These are phyloP conservation scores for Pristionchus arcanus DNA, from an alignment of 2,888 invertebrate species.

Conservation along the genomic window DNA sequence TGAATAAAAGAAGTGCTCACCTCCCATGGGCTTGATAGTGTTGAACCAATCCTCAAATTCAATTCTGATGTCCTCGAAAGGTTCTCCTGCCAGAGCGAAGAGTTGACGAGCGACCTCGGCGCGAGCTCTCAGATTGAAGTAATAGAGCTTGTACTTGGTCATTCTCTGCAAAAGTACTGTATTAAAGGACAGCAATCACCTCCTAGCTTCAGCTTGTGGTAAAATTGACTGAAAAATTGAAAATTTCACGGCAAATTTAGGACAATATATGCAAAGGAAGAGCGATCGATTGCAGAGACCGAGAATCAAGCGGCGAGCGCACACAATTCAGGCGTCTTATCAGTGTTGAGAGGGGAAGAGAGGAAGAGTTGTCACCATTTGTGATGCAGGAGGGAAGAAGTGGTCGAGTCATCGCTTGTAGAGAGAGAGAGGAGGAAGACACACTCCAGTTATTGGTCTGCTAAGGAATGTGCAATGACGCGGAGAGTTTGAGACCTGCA, in stretches of 20 bases:
- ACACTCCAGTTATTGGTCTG: neutral
- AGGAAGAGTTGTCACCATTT: slow-evolving; percentile 45
- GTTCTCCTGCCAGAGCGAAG: slow-evolving; percentile 54
- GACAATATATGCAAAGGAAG: neutral
- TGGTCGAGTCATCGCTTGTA: neutral
- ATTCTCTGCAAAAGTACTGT: neutral
- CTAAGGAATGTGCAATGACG: neutral
- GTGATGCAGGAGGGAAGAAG: slow-evolving; percentile 23
- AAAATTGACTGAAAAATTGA: too few species aligned
- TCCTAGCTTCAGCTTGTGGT: too few species aligned
- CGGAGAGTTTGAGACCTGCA: neutral
- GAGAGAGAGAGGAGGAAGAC: neutral
- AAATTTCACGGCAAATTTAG: too few species aligned
- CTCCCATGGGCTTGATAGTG: slow-evolving; percentile 45
- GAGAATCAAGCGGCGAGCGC: slow-evolving; percentile 39
- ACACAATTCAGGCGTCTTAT: slow-evolving; percentile 49
- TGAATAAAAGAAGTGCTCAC: neutral
- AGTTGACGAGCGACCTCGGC: slow-evolving; percentile 48
- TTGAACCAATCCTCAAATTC: slow-evolving; percentile 53
- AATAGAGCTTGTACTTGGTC: slow-evolving; percentile 51
- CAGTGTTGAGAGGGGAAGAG: slow-evolving; percentile 16
- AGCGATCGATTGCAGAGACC: slow-evolving; percentile 41
- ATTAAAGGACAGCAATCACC: neutral
- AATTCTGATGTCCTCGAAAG: slow-evolving; percentile 46
- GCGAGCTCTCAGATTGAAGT: slow-evolving; percentile 54